Evolutionary conservation across 2,113 vertebrate genomes (phyloP).

Genomic region (Crotalus viridis): DNA sequence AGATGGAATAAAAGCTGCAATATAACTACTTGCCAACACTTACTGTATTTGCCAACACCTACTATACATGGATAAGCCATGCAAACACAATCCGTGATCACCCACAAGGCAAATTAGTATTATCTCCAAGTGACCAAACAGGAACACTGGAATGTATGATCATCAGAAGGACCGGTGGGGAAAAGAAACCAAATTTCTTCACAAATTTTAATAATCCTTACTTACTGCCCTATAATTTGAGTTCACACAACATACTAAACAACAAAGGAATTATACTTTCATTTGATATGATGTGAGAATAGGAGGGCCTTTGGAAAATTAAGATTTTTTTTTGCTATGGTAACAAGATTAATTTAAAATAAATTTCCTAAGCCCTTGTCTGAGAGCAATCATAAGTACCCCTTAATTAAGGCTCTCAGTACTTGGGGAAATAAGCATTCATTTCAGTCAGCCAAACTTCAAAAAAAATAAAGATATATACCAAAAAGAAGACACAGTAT

Average conservation of each 20-base stretch:
- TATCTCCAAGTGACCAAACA: neutral
- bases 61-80: neutral
- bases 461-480: neutral
- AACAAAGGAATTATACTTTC: neutral
- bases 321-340: neutral
- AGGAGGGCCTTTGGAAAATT: neutral
- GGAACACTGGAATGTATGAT: neutral
- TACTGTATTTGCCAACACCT: neutral
- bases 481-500: conserved; percentile 2
- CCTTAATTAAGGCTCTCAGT: neutral
- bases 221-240: neutral
- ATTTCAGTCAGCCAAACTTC: neutral
- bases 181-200: neutral
- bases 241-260: neutral
- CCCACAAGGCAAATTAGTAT: neutral
- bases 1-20: neutral
- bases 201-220: neutral
- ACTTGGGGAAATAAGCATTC: neutral
- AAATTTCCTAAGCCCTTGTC: neutral
- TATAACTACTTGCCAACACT: neutral
- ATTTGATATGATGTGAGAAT: neutral
- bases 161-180: neutral
- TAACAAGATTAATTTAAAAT: neutral
- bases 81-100: neutral
- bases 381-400: neutral